A percentile compares a stretch with the other conserved stretches of the same genome.
These are phyloP conservation scores for Nemurella pictetii DNA, from an alignment of 2,888 invertebrate species.

Conservation along the genomic window DNA sequence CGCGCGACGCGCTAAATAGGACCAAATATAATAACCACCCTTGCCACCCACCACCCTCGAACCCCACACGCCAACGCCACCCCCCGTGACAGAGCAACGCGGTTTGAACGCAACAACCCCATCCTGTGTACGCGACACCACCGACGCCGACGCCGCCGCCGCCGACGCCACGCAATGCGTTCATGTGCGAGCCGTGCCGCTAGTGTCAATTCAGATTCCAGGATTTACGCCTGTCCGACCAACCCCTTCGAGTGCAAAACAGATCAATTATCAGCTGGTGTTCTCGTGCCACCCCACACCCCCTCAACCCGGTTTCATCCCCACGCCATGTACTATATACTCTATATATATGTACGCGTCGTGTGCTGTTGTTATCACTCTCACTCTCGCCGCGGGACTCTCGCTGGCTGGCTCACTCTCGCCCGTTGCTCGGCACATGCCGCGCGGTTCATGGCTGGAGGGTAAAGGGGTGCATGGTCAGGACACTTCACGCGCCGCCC, in stretches of 20 bases:
- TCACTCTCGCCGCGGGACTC: background rate
- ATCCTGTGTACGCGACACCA: background rate
- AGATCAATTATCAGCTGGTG: slow-evolving; percentile 36
- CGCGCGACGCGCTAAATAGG: background rate
- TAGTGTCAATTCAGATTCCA: slow-evolving; percentile 21
- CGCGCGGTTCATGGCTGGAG: slow-evolving; percentile 9
- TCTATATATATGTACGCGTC: background rate
- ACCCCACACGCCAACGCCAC: background rate
- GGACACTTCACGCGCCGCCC: slow-evolving; percentile 28
- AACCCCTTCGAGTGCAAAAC: slow-evolving; percentile 27
- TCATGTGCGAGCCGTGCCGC: background rate
- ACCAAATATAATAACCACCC: background rate
- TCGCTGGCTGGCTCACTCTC: slow-evolving; percentile 15
- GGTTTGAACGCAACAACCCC: background rate
- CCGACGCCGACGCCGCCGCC: background rate
- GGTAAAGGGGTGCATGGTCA: slow-evolving; percentile 19
- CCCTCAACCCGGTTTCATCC: background rate
- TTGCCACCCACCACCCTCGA: background rate
- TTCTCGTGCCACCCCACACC: background rate
- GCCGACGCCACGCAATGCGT: background rate
- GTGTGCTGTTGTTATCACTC: background rate
- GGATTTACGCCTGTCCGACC: slow-evolving; percentile 34
- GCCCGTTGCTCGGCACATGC: background rate
- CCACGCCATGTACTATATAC: background rate
- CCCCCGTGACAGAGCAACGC: background rate